These are phyloP conservation scores for Drosophila paracracens DNA, from an alignment of 2,888 invertebrate species.

Conservation along the genomic window DNA sequence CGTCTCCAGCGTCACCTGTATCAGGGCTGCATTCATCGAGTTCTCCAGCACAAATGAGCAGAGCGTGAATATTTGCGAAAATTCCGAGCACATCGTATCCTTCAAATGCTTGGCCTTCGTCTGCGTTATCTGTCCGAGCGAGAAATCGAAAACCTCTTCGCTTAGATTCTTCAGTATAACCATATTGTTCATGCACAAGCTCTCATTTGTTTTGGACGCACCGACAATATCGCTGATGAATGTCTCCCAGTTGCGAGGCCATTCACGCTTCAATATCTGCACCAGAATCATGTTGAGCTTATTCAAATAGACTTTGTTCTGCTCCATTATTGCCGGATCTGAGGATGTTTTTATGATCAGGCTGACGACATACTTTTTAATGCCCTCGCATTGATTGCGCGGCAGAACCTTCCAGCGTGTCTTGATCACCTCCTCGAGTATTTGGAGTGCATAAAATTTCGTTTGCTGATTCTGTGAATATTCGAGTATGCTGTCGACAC, in stretches of 20 bases:
- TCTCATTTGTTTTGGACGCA: constrained; percentile 99
- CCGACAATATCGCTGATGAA: constrained; percentile 99
- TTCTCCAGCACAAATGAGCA: constrained; percentile 99
- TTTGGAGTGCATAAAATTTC: constrained; percentile 99
- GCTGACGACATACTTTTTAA: constrained; percentile 99
- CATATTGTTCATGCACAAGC: constrained; percentile 99
- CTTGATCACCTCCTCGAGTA: constrained; percentile 99
- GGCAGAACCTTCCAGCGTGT: constrained; percentile 99
- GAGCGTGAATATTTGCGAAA: constrained; percentile 98
- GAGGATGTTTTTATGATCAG: constrained; percentile 99
- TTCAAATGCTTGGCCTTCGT: constrained; percentile 99
- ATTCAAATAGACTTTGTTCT: constrained; percentile 97
- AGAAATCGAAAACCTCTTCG: constrained; percentile 99
- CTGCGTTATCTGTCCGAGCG: constrained; percentile 98
- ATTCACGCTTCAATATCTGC: constrained; percentile 99
- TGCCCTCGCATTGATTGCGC: constrained; percentile 99
- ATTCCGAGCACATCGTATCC: constrained; percentile 99
- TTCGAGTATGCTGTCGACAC: constrained; percentile 99
- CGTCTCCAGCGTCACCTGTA: constrained; percentile 98
- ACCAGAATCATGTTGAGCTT: constrained; percentile 99
- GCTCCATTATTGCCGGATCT: constrained; percentile 94
- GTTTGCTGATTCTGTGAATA: constrained; percentile 99
- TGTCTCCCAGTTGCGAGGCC: constrained; percentile 99
- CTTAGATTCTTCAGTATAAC: constrained; percentile 97
- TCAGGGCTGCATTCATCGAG: constrained; percentile 98